Percentiles rank a stretch among this genome's conserved stretches.
These are phyloP conservation scores for Caenorhabditis panamensis DNA, from an alignment of 2,888 invertebrate genomes.

Conservation along the genomic window DNA sequence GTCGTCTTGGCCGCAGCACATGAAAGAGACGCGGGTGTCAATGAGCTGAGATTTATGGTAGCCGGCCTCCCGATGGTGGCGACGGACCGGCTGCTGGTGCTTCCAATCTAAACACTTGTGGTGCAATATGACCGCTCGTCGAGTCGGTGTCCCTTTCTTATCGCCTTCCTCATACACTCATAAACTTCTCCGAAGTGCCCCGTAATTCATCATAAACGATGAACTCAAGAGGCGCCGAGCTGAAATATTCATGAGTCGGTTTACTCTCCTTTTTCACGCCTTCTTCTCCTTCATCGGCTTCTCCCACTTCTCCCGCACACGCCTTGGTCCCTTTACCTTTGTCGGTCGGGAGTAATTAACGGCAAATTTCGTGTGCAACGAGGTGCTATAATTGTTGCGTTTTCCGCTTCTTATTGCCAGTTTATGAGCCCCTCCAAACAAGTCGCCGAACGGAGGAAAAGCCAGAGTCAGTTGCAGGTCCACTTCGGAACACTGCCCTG, in stretches of 20 bases:
- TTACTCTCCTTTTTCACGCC: background rate
- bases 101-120: conserved; percentile 55
- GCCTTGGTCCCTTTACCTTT: conserved; percentile 12
- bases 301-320: too few species aligned
- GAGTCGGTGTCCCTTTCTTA: conserved; percentile 1
- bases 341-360: conserved; percentile 24
- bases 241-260: conserved; percentile 35
- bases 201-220: conserved; percentile 5
- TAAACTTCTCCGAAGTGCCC: background rate
- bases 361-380: conserved; percentile 16
- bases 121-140: conserved; percentile 47
- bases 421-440: conserved; percentile 1
- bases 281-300: background rate
- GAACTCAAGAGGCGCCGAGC: background rate
- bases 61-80: background rate
- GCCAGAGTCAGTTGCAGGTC: background rate
- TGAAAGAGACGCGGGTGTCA: conserved; percentile 40
- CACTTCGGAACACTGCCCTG: background rate
- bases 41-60: conserved; percentile 50
- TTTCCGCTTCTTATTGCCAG: conserved; percentile 30
- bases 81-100: conserved; percentile 24
- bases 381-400: conserved; percentile 49
- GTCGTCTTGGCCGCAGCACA: conserved; percentile 3
- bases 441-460: too few species aligned
- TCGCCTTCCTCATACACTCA: background rate